Evolutionary conservation across 2,113 vertebrate species (phyloP).

Genomic region (Elephas maximus): DNA sequence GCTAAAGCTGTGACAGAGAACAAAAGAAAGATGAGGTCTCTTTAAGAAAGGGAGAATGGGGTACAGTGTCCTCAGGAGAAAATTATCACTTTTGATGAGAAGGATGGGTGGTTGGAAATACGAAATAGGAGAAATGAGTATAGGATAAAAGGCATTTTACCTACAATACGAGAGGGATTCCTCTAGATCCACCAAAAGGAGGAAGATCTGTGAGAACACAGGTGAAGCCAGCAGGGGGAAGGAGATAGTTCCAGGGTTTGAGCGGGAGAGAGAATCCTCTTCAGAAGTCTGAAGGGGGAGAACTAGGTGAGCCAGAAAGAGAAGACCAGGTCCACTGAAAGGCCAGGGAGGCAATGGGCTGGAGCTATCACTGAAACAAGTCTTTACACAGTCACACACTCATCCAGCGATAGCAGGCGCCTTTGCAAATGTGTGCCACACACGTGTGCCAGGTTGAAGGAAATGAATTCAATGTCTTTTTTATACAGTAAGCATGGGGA

Average conservation of each 20-base stretch:
- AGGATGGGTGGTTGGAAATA: neutral
- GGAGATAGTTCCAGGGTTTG: neutral
- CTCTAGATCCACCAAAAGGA: neutral
- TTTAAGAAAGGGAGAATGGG: neutral
- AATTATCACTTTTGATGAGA: neutral
- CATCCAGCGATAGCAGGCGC: accelerated
- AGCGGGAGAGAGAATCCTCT: neutral
- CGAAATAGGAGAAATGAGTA: neutral
- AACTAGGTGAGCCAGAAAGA: neutral
- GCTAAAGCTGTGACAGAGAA: neutral
- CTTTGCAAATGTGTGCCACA: neutral
- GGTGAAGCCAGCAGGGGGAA: neutral
- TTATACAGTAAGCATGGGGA: neutral
- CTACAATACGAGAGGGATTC: neutral
- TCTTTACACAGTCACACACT: neutral
- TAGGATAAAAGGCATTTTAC: neutral
- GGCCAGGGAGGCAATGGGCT: neutral
- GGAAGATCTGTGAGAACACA: neutral
- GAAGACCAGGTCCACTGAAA: neutral
- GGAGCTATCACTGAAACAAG: too few relatives aligned
- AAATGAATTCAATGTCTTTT: neutral
- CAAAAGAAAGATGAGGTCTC: neutral
- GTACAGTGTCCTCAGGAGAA: neutral
- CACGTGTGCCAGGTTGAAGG: neutral
- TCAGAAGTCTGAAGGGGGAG: neutral